Evolutionary conservation across 2,888 invertebrate genomes (phyloP), one percentile per base, ranked within the genome.

Genomic region (Xestia xanthographa): DNA sequence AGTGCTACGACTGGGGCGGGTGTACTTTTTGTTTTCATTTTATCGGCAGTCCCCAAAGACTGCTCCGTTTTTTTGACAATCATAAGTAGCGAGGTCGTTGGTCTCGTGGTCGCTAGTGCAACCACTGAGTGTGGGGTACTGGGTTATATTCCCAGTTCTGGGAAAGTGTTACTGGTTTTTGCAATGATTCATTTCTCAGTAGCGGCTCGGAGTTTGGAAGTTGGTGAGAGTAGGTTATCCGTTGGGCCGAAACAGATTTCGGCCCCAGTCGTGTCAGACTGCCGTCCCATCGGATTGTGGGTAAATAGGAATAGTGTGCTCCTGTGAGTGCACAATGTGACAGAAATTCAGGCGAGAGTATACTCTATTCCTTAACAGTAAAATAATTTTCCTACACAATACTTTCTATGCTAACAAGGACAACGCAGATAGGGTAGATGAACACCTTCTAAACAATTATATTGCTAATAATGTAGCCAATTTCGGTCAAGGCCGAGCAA

Each of bases 401-500:
- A 70, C 9, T 34, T 70, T 45, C 43, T 22, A 43, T 60, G 14
- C n/a, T 34, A 8, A 4, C 5, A 41, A 41, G 0, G 41, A 11
- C 41, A 45, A 65, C n/a, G n/a, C n/a, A n/a, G n/a, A n/a, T n/a
- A n/a, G n/a, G n/a, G n/a, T n/a, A n/a, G n/a, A n/a, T n/a, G n/a
- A n/a, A 41, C 41, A 58, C 69, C 60, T 69, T 12, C 26, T 22
- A 34, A 80, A 62, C 62, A 48, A 60, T 60, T 26, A 53, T 12
- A 17, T 38, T 11, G 45, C 26, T 48, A 71, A 60, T 58, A 79
- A 38, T 62, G 34, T 62, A 29, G 53, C 26, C 17, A 80, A 72
- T 72, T 77, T 48, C 45, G 63, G n/a, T 29, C 80, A 80, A 62
- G 80, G 72, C 14, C 29, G 20, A 70, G 20, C 20, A 71, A 53